Evolutionary conservation across 2,888 invertebrate species (phyloP), one percentile per base, ranked within the genome.

Genomic region (Leucozona laternaria): DNA sequence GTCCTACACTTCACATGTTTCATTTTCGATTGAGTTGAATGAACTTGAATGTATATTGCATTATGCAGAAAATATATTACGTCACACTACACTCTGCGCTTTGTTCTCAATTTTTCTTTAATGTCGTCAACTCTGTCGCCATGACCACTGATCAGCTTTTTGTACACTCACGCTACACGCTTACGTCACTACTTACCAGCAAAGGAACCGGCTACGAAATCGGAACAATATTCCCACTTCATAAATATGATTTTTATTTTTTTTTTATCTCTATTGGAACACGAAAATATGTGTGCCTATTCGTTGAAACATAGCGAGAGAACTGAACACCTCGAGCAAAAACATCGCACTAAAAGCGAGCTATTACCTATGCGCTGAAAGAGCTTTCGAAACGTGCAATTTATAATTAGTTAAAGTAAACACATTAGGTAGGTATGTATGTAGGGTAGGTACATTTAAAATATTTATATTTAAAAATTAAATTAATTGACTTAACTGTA

Each of bases 191-290:
- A 90, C 92, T 91, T 92, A 94, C 94, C 95, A 88, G 94, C 94
- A 88, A 93, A 90, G 92, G 94, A 94, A 89, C 94, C 94, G 79
- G 94, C 94, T 85, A 93, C 90, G 90, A 94, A 95, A 90, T 94
- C 94, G 76, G 91, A 91, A 88, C 91, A 92, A 89, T 91, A 90
- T 88, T 91, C 92, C 92, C 91, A 91, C 90, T 91, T 92, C 91
- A 90, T 91, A 72, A 57, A 40, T 70, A 60, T 68, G 43, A 68
- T 62, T 78, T 73, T 43, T 17, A 53, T 48, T 28, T 62, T 58
- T 62, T 40, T 57, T 22, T 68, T n/a, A n/a, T n/a, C n/a, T 55
- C 5, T 73, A 55, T 43, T 48, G 53, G 57, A 71, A 28, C 43
- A 58, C 17, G 34, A 75, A 75, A 28, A 50, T 28, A 58, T 60